These are phyloP conservation scores for Gnathonemus echidnorhynchus DNA, from an alignment of 2,113 vertebrate species.

Conservation along the genomic window DNA sequence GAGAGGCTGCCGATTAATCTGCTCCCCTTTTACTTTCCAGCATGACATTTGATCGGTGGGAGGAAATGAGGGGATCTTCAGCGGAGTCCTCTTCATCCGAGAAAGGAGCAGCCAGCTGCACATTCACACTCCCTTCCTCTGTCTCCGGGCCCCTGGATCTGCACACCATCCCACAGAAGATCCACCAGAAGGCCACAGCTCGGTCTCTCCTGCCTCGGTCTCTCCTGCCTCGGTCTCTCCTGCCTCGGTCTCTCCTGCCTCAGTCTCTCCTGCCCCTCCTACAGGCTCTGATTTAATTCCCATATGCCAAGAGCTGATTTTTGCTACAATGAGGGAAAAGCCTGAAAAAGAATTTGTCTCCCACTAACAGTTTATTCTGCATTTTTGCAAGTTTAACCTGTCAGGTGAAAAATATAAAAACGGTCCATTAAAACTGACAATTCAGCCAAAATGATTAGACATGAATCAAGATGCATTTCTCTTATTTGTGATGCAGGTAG, in stretches of 20 bases:
- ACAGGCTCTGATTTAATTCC: background rate
- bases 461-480: background rate
- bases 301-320: background rate
- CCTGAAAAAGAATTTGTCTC: background rate
- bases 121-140: background rate
- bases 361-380: background rate
- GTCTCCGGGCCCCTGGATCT: background rate
- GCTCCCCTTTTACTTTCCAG: conserved; percentile 22
- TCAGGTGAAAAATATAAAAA: background rate
- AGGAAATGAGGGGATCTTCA: conserved; percentile 3
- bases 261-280: background rate
- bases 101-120: background rate
- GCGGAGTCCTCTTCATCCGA: background rate
- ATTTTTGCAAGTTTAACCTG: conserved; percentile 7
- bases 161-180: background rate
- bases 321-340: background rate
- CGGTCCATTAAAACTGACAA: background rate
- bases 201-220: background rate
- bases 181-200: background rate
- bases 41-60: conserved; percentile 20
- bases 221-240: background rate
- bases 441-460: background rate
- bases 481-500: background rate
- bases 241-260: background rate
- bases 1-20: background rate